These are phyloP conservation scores for Oncorhynchus gorbuscha DNA, from an alignment of 2,113 vertebrate species.

Conservation along the genomic window DNA sequence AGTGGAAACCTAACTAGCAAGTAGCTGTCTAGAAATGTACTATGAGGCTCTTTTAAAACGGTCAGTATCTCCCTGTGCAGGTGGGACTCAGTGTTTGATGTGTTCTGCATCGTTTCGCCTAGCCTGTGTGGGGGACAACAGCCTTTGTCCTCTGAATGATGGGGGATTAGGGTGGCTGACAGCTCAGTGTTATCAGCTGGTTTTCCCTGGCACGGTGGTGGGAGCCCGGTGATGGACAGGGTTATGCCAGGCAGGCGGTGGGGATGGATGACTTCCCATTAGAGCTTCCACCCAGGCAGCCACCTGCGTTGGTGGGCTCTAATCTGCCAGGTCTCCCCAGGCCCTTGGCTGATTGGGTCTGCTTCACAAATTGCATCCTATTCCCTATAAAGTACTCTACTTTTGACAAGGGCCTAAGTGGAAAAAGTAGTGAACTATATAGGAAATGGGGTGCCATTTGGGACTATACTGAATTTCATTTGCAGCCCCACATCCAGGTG, in stretches of 20 bases:
- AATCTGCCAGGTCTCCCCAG: too few relatives aligned
- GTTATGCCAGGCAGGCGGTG: conserved; percentile 21
- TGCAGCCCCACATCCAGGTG: too few relatives aligned
- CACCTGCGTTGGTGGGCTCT: too few relatives aligned
- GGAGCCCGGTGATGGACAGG: conserved; percentile 29
- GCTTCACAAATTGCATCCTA: too few relatives aligned
- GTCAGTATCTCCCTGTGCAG: conserved; percentile 70
- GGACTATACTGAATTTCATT: too few relatives aligned
- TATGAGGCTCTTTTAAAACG: conserved; percentile 49
- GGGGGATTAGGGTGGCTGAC: conserved; percentile 66
- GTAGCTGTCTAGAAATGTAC: conserved; percentile 54
- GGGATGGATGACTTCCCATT: conserved; percentile 22
- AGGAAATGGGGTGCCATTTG: too few relatives aligned
- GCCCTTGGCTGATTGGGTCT: too few relatives aligned
- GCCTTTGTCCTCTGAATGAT: conserved; percentile 71
- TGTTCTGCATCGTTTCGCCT: conserved; percentile 44
- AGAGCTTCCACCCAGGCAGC: too few relatives aligned
- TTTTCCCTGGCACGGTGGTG: neutral
- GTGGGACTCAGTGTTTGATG: conserved; percentile 63
- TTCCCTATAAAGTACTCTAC: too few relatives aligned
- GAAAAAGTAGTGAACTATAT: too few relatives aligned
- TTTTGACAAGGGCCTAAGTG: too few relatives aligned
- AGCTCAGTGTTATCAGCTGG: conserved; percentile 60
- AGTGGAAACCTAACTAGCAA: neutral
- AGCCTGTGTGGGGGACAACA: conserved; percentile 46